A percentile compares a stretch with the other conserved stretches of the same genome.
Conservation (phyloP, 2,888 invertebrate species). For the Parnassius apollo region DNA sequence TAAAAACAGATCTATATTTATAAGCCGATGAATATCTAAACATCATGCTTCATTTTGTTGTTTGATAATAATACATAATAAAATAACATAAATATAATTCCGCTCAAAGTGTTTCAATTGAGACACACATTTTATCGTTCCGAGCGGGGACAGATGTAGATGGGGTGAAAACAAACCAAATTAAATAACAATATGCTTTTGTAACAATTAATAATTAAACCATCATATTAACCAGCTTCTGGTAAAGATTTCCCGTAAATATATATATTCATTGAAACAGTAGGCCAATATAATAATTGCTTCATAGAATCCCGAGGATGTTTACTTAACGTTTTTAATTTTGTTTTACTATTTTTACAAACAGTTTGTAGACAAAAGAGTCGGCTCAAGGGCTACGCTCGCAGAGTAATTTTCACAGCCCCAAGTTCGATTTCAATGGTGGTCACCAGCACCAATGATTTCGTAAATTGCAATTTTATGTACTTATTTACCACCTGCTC, state of each 20-base stretch:
- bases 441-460: too few relatives aligned
- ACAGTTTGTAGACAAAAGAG: too few relatives aligned
- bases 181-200: conserved; percentile 31
- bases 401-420: too few relatives aligned
- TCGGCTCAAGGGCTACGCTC: too few relatives aligned
- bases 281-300: background rate
- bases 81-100: background rate
- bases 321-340: too few relatives aligned
- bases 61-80: too few relatives aligned
- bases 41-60: background rate
- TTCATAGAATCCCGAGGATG: too few relatives aligned
- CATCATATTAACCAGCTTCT: conserved; percentile 1
- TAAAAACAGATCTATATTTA: background rate
- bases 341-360: too few relatives aligned
- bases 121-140: conserved; percentile 26
- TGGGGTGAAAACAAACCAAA: conserved; percentile 34
- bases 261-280: background rate
- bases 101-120: conserved; percentile 3
- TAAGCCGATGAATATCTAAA: background rate
- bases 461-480: too few relatives aligned
- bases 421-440: too few relatives aligned
- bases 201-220: conserved; percentile 18
- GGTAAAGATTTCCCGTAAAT: conserved; percentile 4
- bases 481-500: too few relatives aligned
- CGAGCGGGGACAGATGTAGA: conserved; percentile 30